Evolutionary conservation across 2,888 invertebrate species (phyloP).

Genomic region (Eudasyphora cyanicolor): DNA sequence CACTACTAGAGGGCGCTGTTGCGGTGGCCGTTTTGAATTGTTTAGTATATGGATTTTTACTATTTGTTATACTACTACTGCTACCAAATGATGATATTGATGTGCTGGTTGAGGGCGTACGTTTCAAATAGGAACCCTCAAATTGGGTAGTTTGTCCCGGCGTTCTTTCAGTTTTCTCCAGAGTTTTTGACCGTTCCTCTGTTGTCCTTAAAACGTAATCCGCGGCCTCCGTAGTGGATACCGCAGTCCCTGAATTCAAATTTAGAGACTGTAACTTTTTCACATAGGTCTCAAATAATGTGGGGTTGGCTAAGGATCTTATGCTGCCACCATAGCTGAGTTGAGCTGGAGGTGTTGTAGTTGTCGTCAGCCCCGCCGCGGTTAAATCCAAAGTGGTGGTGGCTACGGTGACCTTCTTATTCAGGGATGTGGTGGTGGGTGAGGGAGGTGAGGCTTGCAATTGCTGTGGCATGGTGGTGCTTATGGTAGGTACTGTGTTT

Average conservation of each 20-base stretch:
- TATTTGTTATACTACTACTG: constrained; percentile 53
- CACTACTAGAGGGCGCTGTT: neutral
- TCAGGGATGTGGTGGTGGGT: constrained; percentile 62
- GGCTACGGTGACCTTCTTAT: constrained; percentile 30
- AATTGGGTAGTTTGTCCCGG: constrained; percentile 66
- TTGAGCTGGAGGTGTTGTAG: constrained; percentile 19
- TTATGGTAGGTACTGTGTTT: constrained; percentile 67
- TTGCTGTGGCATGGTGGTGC: constrained; percentile 65
- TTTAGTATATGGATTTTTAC: constrained; percentile 39
- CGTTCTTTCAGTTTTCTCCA: constrained; percentile 42
- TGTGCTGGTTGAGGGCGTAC: constrained; percentile 72
- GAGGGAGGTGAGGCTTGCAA: constrained; percentile 68
- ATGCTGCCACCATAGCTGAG: constrained; percentile 44
- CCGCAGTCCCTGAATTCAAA: constrained; percentile 63
- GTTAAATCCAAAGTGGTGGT: constrained; percentile 14
- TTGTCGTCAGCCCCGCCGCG: neutral
- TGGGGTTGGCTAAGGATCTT: constrained; percentile 65
- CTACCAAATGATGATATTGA: constrained; percentile 66
- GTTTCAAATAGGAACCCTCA: constrained; percentile 75
- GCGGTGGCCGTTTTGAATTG: neutral
- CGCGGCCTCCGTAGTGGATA: constrained; percentile 67
- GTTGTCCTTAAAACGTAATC: constrained; percentile 66
- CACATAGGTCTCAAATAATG: constrained; percentile 78
- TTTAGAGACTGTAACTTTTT: constrained; percentile 76
- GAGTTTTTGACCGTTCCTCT: constrained; percentile 60